These are phyloP conservation scores for Lepilemur septentrionalis DNA, from an alignment of 2,797 vertebrate genomes.

Conservation along the genomic window DNA sequence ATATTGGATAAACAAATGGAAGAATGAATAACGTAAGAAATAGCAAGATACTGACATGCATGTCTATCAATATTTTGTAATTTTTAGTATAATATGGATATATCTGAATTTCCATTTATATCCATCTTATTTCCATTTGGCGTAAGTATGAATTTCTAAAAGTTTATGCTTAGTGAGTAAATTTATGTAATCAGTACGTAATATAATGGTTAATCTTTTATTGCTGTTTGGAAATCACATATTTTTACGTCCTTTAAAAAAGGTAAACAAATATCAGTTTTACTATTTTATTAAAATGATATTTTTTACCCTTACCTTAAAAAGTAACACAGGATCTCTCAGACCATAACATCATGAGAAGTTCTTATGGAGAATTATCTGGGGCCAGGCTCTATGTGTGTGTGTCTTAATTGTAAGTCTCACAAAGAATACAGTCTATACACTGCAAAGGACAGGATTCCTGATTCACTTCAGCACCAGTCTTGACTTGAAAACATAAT, in stretches of 20 bases:
- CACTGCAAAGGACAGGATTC: neutral
- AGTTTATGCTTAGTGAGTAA: neutral
- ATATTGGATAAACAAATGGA: neutral
- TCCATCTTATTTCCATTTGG: neutral
- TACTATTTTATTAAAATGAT: neutral
- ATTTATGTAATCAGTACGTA: neutral
- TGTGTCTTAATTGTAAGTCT: neutral
- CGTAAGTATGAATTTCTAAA: neutral
- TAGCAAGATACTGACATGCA: neutral
- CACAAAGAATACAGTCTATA: neutral
- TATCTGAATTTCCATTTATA: neutral
- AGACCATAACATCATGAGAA: neutral
- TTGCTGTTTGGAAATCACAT: neutral
- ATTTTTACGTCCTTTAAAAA: neutral
- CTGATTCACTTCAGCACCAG: neutral
- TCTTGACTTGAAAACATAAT: neutral
- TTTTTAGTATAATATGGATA: neutral
- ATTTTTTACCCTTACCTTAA: neutral
- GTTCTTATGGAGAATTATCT: neutral
- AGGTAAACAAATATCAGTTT: neutral
- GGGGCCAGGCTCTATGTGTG: neutral
- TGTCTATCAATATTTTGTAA: neutral
- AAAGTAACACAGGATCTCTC: neutral
- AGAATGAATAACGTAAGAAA: neutral
- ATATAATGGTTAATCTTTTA: neutral